phyloP scores from a whole-genome alignment of 2,113 vertebrate species.

The Campylomormyrus numenius region DNA sequence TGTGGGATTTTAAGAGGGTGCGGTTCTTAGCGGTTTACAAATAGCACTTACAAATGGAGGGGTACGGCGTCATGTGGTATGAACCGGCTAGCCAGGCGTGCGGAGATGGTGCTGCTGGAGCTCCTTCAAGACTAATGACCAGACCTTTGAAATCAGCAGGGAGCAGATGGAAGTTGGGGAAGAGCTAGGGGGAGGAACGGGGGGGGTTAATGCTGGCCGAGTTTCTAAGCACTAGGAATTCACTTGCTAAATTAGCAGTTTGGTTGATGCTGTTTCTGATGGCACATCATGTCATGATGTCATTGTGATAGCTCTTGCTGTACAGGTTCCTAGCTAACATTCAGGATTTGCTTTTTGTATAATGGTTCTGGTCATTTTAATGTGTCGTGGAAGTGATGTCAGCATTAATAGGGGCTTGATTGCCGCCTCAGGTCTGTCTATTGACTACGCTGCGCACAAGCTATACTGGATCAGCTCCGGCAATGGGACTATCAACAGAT shows the following conservation, averaged over 20 bases:
- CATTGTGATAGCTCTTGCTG: background rate
- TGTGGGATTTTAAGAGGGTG: background rate
- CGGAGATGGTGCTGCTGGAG: background rate
- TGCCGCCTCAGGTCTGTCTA: conserved; percentile 63
- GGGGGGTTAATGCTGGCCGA: background rate
- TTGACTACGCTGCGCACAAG: conserved; percentile 74
- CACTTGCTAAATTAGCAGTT: background rate
- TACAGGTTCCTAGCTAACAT: background rate
- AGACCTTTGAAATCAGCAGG: background rate
- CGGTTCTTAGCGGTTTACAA: background rate
- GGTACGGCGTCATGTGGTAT: background rate
- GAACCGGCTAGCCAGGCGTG: background rate
- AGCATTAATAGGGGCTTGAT: background rate
- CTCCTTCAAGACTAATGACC: background rate
- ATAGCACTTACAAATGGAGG: background rate
- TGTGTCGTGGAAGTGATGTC: background rate
- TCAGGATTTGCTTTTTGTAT: background rate
- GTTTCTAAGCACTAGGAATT: background rate
- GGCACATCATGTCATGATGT: too few relatives aligned
- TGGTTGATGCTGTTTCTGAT: background rate
- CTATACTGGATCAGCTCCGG: conserved; percentile 84
- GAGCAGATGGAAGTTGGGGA: background rate
- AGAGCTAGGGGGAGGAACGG: background rate
- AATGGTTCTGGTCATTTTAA: background rate
- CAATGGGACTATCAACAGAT: conserved; percentile 79